Conservation (phyloP, 1,140 invertebrate species). For the Drosophila triauraria region DNA sequence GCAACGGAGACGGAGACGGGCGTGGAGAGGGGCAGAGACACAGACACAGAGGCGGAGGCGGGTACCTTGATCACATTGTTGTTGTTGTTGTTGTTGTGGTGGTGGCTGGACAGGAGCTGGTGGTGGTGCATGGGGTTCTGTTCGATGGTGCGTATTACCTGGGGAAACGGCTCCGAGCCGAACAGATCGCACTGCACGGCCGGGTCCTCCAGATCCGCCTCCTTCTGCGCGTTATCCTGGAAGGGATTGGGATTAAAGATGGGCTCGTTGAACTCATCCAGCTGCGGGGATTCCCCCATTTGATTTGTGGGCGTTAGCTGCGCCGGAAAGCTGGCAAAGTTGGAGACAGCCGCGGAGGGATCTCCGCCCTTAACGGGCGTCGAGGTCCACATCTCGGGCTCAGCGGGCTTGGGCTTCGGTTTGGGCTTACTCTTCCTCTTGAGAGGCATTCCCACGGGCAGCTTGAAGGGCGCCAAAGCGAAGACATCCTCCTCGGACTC, state of each 20-base stretch:
- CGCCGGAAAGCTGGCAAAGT: slow-evolving; percentile 72
- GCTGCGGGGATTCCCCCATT: slow-evolving; percentile 26
- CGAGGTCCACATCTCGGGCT: slow-evolving; percentile 77
- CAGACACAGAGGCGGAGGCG: slow-evolving; percentile 19
- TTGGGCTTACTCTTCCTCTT: slow-evolving; percentile 58
- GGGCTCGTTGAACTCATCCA: slow-evolving; percentile 83
- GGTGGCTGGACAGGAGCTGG: slow-evolving; percentile 65
- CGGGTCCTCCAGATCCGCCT: slow-evolving; percentile 29
- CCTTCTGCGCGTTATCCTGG: slow-evolving; percentile 22
- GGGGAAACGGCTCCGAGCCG: slow-evolving; percentile 87
- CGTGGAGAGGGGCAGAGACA: slow-evolving; percentile 24
- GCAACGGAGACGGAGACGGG: slow-evolving; percentile 38
- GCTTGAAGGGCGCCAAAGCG: slow-evolving; percentile 90
- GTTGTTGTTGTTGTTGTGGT: slow-evolving; percentile 53
- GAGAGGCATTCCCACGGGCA: slow-evolving; percentile 85
- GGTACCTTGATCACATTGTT: slow-evolving; percentile 64
- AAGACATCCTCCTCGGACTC: slow-evolving; percentile 88
- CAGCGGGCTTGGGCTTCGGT: slow-evolving; percentile 32
- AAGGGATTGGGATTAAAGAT: slow-evolving; percentile 85
- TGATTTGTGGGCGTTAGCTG: slow-evolving; percentile 39
- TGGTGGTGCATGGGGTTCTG: slow-evolving; percentile 52
- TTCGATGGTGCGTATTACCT: slow-evolving; percentile 80
- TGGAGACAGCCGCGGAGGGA: slow-evolving; percentile 25
- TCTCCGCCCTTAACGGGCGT: slow-evolving; percentile 68
- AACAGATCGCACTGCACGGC: slow-evolving; percentile 85